Base-by-base conservation (phyloP, 2,888 invertebrate species). In the Epinotia nisella region DNA sequence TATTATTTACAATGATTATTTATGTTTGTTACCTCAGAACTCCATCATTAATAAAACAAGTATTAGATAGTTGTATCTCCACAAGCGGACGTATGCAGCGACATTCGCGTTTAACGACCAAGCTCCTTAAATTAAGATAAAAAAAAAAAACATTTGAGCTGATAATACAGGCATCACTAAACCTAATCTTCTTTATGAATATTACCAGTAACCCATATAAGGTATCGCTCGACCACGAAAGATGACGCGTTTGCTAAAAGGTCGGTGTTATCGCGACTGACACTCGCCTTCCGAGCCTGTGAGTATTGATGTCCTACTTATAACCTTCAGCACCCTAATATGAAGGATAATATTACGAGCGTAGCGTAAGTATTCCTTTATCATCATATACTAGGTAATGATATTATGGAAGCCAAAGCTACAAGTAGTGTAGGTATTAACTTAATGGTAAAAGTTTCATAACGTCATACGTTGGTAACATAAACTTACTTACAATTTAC, bases 241-340 rank as follows among this genome's bases (percentile, higher is more conserved):
- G 29, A 39, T 65, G 53, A 39, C 53, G n/a, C 49, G 49, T 49
- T 49, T 13, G 49, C 49, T 49, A 49, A 49, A 53, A 35, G 51
- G 19, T 53, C 53, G 21, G 39, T 56, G 55, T 66, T 66, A 66
- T 66, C 66, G 66, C 66, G 21, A 7, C 41, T 5, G 39, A 56
- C 66, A 66, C 66, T 39, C 66, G 66, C 55, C 66, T 55, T 51
- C 53, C 19, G 29, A 5, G 62, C 17, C 64, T 55, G 55, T 15
- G 41, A 21, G 66, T 41, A 66, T 39, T 66, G 66, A 56, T 56
- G 56, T 9, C 55, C 55, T 21, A 35, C 39, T 35, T 41, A 24
- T 66, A 66, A 66, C 21, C 41, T 66, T 41, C 41, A 24, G 11
- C 39, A 59, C 59, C 59, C 59, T 59, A 59, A 59, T 39, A 56